Base-by-base conservation (phyloP, 2,113 vertebrate genomes). In the Andinoacara biseriatus region DNA sequence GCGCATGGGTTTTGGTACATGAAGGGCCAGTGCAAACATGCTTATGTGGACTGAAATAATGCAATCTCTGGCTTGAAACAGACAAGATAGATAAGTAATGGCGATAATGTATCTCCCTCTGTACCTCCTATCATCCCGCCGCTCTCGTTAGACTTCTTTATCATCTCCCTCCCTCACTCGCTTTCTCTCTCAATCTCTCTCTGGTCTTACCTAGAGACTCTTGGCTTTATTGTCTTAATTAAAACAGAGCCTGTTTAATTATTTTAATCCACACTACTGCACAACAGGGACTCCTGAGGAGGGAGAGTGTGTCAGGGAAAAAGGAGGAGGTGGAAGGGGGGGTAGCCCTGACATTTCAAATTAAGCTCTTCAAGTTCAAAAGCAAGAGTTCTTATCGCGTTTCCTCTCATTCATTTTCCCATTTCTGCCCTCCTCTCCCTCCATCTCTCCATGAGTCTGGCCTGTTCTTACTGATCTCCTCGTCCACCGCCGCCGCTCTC, bases 171-270 rank as follows among this genome's bases (percentile, higher is more conserved):
- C 61, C 58, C 69, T 75, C 72, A 2, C 84, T 59, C 40, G 24
- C 80, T 29, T 61, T 67, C 82, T 82, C 89, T 67, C 85, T 83
- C 90, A 49, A 35, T 91, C 91, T 90, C 89, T 90, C 86, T 14
- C 84, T 81, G 90, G 90, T 90, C 92, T 92, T 90, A 93, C 93
- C 94, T 90, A 87, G 90, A 93, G 93, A 93, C 90, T 87, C 81
- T 20, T 72, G 74, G 94, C 93, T 94, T 94, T 94, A 94, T 94
- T 95, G 94, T 95, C 94, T 95, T 95, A 93, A 95, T 95, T 95
- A 95, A 95, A 95, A 94, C 92, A 93, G 92, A 94, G 91, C 91
- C 94, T 90, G 91, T 94, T 95, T 95, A 95, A 95, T 95, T 94
- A 95, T 95, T 94, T 95, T 93, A 93, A 94, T 94, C 93, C 92